phyloP scores from a whole-genome alignment of 2,113 vertebrate species.

The Erythrolamprus reginae region DNA sequence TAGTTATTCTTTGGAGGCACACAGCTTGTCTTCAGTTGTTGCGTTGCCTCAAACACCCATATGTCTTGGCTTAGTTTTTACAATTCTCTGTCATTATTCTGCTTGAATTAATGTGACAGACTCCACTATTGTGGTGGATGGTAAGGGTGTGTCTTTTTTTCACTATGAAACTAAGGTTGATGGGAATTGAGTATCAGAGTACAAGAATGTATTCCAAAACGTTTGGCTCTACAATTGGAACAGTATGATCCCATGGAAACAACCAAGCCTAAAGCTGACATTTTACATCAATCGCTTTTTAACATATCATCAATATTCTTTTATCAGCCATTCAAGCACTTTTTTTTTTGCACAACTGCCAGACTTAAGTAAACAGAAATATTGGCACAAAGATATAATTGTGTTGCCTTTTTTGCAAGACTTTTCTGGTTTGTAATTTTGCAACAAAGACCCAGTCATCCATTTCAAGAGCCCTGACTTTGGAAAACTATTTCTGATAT shows the following conservation, averaged over 20 bases:
- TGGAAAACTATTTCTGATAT: neutral
- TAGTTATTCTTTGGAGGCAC: slow-evolving; percentile 19
- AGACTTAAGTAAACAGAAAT: neutral
- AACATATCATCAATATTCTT: neutral
- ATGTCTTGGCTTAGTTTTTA: slow-evolving; percentile 25
- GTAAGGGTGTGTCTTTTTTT: slow-evolving; percentile 23
- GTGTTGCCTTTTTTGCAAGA: neutral
- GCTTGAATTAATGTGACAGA: neutral
- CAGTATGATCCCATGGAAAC: neutral
- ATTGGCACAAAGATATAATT: neutral
- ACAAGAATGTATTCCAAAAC: slow-evolving; percentile 10
- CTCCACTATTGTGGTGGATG: neutral
- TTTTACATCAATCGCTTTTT: neutral
- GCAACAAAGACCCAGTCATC: neutral
- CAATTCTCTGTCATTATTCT: slow-evolving; percentile 17
- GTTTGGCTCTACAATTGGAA: neutral
- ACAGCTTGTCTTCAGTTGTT: slow-evolving; percentile 20
- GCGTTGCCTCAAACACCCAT: slow-evolving; percentile 22
- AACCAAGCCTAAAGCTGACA: neutral
- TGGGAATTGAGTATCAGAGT: slow-evolving; percentile 21
- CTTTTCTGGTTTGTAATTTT: neutral
- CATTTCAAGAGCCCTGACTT: neutral
- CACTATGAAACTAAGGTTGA: neutral
- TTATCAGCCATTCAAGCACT: neutral
- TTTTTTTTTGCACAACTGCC: neutral